Base-by-base conservation (phyloP, 2,797 vertebrate genomes). In the Protosalanx chinensis region DNA sequence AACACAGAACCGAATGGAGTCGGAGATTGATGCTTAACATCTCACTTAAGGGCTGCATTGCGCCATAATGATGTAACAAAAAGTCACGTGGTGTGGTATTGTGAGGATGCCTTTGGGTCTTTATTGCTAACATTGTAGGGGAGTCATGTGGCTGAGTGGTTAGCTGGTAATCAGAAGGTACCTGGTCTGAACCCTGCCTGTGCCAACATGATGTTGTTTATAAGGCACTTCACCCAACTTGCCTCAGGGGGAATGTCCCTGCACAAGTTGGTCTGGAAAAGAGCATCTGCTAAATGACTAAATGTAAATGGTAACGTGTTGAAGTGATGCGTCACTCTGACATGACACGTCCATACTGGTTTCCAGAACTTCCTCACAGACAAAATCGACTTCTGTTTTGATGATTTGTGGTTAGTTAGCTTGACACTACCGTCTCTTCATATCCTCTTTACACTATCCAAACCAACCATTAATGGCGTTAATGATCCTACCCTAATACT, bases 331-430 rank as follows among this genome's bases (percentile, higher is more conserved):
- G 16, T 29, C 32, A 49, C 51, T 62, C 13, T 83, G 87, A 86
- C 81, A 84, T 85, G 13, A 85, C 82, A 80, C 79, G 79, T 80
- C 68, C 75, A 84, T 88, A 82, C 65, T 79, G 72, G 79, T 32
- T 53, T 61, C 72, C 84, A 77, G 78, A 86, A 91, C 88, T 90
- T 92, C 90, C 88, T 83, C 88, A 79, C 78, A 72, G 56, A 75
- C 30, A 30, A 62, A 46, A 30, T 63, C 68, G 83, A 89, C 88
- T 92, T 92, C 90, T 90, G 84, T 53, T 88, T 88, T 89, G 73
- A 64, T 41, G 32, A 66, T 15, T 64, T 65, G 73, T 6, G 77
- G 84, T 82, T 68, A 66, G 68, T 71, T 74, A 46, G 49, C 82
- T 86, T 82, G 82, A 84, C 79, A 63, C 74, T 83, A 81, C 79